A percentile compares a stretch with the other conserved stretches of the same genome.
Evolutionary conservation across 2,797 vertebrate species (phyloP).

Genomic region (Rhabdophis nuchalis): DNA sequence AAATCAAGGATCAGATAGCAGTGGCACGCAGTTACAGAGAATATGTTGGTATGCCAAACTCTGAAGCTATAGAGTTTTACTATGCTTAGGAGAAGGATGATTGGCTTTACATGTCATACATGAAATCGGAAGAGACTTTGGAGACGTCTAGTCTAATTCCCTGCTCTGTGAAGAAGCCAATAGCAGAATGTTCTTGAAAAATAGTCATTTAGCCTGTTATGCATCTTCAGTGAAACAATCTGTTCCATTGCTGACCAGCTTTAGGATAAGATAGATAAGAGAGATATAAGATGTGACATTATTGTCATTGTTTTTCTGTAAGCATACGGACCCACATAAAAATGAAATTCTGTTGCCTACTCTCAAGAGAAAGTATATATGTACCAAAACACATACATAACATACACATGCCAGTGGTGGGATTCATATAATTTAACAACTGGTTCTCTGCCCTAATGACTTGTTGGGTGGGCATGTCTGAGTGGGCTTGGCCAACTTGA

Average conservation of each 20-base stretch:
- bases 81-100: background rate
- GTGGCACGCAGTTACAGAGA: background rate
- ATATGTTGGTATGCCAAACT: background rate
- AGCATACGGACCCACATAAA: no score
- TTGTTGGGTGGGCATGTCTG: no score
- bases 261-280: background rate
- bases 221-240: background rate
- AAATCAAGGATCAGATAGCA: background rate
- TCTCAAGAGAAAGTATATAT: no score
- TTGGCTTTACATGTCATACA: background rate
- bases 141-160: background rate
- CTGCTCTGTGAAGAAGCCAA: background rate
- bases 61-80: background rate
- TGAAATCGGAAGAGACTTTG: background rate
- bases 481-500: no score
- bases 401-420: no score
- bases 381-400: no score
- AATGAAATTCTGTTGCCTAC: no score
- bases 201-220: background rate
- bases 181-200: background rate
- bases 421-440: no score
- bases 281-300: no score
- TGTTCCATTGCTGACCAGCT: background rate
- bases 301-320: no score
- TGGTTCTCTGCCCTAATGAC: no score